These are phyloP conservation scores for Indicator indicator DNA, from an alignment of 2,113 vertebrate genomes.

Conservation along the genomic window DNA sequence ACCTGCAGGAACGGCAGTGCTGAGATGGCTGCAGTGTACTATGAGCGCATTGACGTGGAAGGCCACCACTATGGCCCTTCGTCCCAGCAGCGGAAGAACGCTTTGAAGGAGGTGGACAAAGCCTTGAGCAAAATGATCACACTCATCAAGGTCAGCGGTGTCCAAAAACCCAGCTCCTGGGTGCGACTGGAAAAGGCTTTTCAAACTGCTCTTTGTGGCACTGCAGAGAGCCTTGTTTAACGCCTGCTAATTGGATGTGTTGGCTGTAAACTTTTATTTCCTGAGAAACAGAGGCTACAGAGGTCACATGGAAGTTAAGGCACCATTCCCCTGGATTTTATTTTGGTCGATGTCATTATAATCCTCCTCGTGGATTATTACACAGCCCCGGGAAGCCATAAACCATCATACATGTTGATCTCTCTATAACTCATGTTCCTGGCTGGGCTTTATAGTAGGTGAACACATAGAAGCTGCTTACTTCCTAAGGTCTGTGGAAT, in stretches of 20 bases:
- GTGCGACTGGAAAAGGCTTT: not conserved
- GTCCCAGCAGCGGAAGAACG: constrained; percentile 80
- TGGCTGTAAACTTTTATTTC: not conserved
- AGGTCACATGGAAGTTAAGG: not conserved
- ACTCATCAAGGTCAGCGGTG: constrained; percentile 83
- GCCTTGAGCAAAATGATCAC: constrained; percentile 82
- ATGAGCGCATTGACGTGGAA: constrained; percentile 91
- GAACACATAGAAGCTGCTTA: rapidly evolving
- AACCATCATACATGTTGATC: not conserved
- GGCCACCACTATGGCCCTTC: constrained; percentile 91
- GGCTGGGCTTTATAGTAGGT: not conserved
- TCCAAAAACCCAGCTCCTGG: not conserved
- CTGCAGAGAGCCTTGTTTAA: not conserved
- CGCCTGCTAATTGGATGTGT: not conserved
- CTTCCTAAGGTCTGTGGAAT: constrained; percentile 1
- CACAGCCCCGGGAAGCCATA: not conserved
- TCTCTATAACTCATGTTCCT: not conserved
- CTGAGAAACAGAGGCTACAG: not conserved
- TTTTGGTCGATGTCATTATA: not conserved
- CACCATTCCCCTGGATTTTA: not conserved
- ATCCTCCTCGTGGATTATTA: not conserved
- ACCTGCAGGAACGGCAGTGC: constrained; percentile 75
- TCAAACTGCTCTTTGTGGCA: not conserved
- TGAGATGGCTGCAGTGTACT: constrained; percentile 88
- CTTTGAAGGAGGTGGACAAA: constrained; percentile 82